These are phyloP conservation scores for Bucorvus abyssinicus DNA, from an alignment of 2,797 vertebrate species.

Conservation along the genomic window DNA sequence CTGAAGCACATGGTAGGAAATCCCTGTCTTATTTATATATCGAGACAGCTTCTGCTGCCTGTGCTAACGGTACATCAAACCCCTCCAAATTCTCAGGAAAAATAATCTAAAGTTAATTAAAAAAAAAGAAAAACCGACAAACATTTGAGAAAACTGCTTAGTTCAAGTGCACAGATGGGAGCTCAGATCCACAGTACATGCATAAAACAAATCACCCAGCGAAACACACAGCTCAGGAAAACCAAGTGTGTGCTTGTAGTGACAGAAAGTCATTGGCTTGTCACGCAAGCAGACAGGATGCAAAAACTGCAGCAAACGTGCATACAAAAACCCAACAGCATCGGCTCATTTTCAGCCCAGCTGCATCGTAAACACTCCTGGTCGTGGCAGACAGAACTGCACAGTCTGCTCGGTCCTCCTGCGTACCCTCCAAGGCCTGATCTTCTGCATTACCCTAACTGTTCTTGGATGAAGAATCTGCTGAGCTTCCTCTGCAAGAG, in stretches of 20 bases:
- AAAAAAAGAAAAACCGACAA: neutral
- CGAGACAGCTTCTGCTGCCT: constrained; percentile 8
- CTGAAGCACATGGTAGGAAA: constrained; percentile 40
- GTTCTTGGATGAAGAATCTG: neutral
- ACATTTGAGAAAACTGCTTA: constrained; percentile 2
- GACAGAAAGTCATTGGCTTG: constrained; percentile 56
- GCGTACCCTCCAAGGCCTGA: neutral
- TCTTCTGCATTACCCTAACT: neutral
- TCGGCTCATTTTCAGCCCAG: constrained; percentile 29
- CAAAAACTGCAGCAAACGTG: neutral
- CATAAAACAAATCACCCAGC: constrained; percentile 2
- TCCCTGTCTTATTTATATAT: neutral
- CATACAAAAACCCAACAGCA: neutral
- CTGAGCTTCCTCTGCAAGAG: constrained; percentile 33
- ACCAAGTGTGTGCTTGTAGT: neutral
- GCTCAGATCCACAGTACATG: neutral
- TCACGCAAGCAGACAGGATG: constrained; percentile 16
- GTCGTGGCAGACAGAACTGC: neutral
- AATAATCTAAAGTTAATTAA: constrained; percentile 50
- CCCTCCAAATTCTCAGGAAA: constrained; percentile 6
- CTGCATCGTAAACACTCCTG: constrained; percentile 12
- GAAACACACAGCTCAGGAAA: constrained; percentile 14
- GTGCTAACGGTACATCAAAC: neutral
- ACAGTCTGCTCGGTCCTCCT: neutral
- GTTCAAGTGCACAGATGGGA: constrained; percentile 44